These are phyloP conservation scores for Zeugodacus cucurbitae DNA, from an alignment of 1,140 invertebrate genomes.

Conservation along the genomic window DNA sequence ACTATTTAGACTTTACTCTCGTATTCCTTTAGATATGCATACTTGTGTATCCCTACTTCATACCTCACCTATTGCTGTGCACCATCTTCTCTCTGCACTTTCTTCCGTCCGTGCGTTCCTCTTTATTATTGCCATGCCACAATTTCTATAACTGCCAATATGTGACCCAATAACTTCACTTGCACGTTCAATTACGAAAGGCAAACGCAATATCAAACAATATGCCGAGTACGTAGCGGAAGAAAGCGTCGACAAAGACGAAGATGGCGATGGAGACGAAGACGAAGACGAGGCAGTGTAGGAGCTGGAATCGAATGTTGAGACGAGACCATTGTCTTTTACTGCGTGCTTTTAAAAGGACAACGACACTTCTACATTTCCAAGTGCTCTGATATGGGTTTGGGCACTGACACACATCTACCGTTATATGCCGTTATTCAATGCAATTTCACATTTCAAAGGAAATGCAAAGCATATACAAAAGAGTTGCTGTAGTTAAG, in stretches of 20 bases:
- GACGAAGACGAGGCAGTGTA: not conserved
- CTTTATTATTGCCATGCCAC: not conserved
- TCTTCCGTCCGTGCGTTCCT: not conserved
- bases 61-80: not conserved
- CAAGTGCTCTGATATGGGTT: not conserved
- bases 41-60: not conserved
- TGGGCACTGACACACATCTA: not conserved
- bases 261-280: not conserved
- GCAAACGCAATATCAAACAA: slow-evolving; percentile 23
- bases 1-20: not conserved
- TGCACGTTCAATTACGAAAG: slow-evolving; percentile 23
- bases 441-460: slow-evolving; percentile 18
- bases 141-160: slow-evolving; percentile 20
- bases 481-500: not conserved
- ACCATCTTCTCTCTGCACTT: not conserved
- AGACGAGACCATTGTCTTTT: not conserved
- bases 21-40: not conserved
- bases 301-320: not conserved
- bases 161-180: slow-evolving; percentile 29
- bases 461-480: not conserved
- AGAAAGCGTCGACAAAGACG: no score
- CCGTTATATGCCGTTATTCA: not conserved
- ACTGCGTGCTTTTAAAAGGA: not conserved
- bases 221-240: not conserved
- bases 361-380: not conserved